These are phyloP conservation scores for Choristoneura rosaceana DNA, from an alignment of 2,888 invertebrate genomes.

Conservation along the genomic window DNA sequence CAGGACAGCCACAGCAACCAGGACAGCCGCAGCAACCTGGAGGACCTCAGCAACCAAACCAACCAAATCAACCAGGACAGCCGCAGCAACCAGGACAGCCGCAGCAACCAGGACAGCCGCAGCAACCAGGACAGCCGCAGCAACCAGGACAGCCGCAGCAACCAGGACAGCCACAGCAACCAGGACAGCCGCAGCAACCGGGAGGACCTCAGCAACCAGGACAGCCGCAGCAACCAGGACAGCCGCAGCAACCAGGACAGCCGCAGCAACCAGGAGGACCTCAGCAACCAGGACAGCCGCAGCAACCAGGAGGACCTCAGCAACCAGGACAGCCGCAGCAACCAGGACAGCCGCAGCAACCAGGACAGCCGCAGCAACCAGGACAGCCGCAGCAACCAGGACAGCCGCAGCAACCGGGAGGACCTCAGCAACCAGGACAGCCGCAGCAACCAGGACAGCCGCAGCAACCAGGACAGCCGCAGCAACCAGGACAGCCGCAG, in stretches of 20 bases:
- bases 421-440: neutral
- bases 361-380: neutral
- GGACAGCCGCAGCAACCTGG: constrained; percentile 7
- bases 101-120: neutral
- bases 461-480: neutral
- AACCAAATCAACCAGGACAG: neutral
- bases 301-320: neutral
- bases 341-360: neutral
- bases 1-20: constrained; percentile 4
- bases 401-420: neutral
- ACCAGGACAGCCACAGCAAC: neutral
- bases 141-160: neutral
- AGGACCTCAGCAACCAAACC: neutral
- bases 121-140: neutral
- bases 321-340: neutral
- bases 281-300: neutral
- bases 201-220: neutral
- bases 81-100: neutral
- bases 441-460: neutral
- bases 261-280: neutral
- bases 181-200: neutral
- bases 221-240: neutral
- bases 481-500: neutral
- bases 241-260: neutral
- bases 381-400: neutral